Percentiles rank a stretch among this genome's conserved stretches.
These are phyloP conservation scores for Eurosta solidaginis DNA, from an alignment of 1,140 invertebrate species.

Conservation along the genomic window DNA sequence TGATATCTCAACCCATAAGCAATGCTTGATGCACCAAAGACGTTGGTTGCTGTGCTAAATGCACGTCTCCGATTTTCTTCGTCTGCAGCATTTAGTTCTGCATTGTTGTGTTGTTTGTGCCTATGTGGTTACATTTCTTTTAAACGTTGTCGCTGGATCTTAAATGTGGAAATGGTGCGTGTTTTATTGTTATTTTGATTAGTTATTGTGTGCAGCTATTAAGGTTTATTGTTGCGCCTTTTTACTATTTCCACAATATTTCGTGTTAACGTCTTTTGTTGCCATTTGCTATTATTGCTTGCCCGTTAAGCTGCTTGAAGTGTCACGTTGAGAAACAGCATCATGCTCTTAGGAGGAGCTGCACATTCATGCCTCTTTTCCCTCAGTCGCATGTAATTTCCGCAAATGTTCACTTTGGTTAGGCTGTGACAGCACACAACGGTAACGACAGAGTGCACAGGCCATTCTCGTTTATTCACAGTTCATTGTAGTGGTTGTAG, in stretches of 20 bases:
- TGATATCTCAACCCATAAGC: background rate
- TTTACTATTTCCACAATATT: constrained; percentile 25
- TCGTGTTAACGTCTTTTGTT: constrained; percentile 28
- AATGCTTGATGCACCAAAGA: constrained; percentile 7
- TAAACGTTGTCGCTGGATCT: constrained; percentile 17
- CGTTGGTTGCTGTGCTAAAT: background rate
- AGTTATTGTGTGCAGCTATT: constrained; percentile 55
- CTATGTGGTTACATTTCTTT: background rate
- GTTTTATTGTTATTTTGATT: constrained; percentile 60
- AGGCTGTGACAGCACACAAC: background rate
- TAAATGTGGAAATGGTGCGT: constrained; percentile 47
- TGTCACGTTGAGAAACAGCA: background rate
- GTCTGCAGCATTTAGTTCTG: background rate
- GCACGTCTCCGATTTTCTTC: background rate
- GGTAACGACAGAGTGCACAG: background rate
- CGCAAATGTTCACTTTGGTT: background rate
- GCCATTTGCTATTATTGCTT: constrained; percentile 22
- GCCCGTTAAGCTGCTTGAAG: background rate
- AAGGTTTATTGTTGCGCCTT: constrained; percentile 51
- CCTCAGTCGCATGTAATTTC: background rate
- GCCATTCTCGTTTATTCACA: background rate
- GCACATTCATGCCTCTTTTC: background rate
- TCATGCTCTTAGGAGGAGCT: background rate
- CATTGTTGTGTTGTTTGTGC: background rate
- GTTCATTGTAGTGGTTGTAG: background rate